A percentile compares a stretch with the other conserved stretches of the same genome.
phyloP scores from a whole-genome alignment of 2,797 vertebrate genomes.

The Siniperca undulata region DNA sequence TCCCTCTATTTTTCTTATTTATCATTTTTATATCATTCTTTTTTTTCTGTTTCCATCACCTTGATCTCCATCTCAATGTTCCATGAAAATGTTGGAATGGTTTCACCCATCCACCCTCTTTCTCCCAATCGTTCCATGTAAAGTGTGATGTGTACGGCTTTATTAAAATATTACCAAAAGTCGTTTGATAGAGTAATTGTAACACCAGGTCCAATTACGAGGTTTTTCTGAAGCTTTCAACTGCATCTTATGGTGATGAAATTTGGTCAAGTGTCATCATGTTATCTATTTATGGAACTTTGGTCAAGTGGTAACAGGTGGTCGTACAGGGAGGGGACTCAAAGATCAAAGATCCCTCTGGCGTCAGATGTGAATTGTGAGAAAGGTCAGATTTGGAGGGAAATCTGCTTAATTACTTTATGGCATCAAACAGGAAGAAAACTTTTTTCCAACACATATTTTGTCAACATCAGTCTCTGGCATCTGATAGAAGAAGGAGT shows the following conservation, averaged over 20 bases:
- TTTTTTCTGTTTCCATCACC: not conserved
- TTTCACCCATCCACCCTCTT: not conserved
- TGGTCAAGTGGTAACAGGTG: not conserved
- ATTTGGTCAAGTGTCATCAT: not conserved
- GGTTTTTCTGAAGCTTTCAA: not conserved
- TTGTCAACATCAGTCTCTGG: not conserved
- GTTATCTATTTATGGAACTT: not conserved
- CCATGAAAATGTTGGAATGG: not conserved
- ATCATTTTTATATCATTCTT: not conserved
- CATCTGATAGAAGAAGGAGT: not conserved
- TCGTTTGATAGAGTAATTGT: not conserved
- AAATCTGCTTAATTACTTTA: not conserved
- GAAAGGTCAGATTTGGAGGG: not conserved
- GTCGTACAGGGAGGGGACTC: not conserved
- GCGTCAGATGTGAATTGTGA: constrained; percentile 2
- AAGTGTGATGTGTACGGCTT: not conserved
- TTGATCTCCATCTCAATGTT: not conserved
- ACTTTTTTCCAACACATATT: not conserved
- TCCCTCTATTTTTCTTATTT: not conserved
- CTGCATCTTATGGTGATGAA: not conserved
- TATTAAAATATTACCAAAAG: not conserved
- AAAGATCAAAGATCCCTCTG: not conserved
- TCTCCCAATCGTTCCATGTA: not conserved
- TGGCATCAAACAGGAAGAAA: not conserved
- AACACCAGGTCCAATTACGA: no score